Percentiles rank a stretch among this genome's conserved stretches.
These are phyloP conservation scores for Spodoptera picta DNA, from an alignment of 2,888 invertebrate genomes.

Conservation along the genomic window DNA sequence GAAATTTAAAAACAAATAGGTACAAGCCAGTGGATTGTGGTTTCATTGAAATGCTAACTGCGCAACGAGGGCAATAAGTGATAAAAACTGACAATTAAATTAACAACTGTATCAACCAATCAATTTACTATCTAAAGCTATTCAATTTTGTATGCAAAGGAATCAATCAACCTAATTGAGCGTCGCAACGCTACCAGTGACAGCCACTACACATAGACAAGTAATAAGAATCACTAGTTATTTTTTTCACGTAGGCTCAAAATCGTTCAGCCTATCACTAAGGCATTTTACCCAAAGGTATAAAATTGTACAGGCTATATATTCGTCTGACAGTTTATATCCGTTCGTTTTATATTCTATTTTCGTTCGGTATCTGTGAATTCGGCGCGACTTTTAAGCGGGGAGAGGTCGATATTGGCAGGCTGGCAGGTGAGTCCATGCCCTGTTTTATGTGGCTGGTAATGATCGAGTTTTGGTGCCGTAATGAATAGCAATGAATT, in stretches of 20 bases:
- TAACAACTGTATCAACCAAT: slow-evolving; percentile 6
- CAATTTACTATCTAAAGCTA: slow-evolving; percentile 7
- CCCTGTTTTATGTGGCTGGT: slow-evolving; percentile 37
- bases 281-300: slow-evolving; percentile 27
- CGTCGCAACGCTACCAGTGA: slow-evolving; percentile 4
- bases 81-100: slow-evolving; percentile 16
- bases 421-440: slow-evolving; percentile 21
- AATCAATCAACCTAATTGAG: slow-evolving; percentile 32
- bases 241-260: slow-evolving; percentile 1
- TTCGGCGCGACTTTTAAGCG: slow-evolving; percentile 33
- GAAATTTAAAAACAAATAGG: slow-evolving; percentile 19
- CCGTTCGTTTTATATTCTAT: slow-evolving; percentile 38
- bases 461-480: slow-evolving; percentile 34
- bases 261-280: slow-evolving; percentile 8
- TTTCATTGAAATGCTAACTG: too few species aligned
- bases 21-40: too few species aligned
- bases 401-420: slow-evolving; percentile 24
- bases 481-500: slow-evolving; percentile 50
- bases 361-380: slow-evolving; percentile 29
- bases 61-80: too few species aligned
- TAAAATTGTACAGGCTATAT: slow-evolving; percentile 30
- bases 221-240: neutral
- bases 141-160: slow-evolving; percentile 14
- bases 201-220: neutral
- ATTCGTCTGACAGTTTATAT: slow-evolving; percentile 26